These are phyloP conservation scores for Acipenser transmontanus DNA, from an alignment of 2,797 vertebrate species.

Conservation along the genomic window DNA sequence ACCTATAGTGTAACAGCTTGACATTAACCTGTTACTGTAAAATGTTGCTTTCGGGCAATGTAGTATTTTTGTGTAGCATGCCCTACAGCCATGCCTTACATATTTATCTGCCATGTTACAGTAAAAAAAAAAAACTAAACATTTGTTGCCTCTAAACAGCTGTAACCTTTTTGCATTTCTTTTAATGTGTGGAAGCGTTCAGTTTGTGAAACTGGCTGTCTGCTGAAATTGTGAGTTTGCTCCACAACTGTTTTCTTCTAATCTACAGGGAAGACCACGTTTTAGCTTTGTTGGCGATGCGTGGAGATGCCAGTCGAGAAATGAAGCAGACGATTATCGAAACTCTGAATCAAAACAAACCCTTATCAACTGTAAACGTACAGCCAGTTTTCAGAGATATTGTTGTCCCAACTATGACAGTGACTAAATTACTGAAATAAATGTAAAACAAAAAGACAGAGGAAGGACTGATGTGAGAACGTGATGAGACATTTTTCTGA, in stretches of 20 bases:
- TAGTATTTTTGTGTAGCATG: no score
- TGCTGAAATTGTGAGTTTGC: neutral
- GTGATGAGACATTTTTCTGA: no score
- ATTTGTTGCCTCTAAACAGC: neutral
- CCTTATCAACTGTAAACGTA: conserved; percentile 54
- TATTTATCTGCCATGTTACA: no score
- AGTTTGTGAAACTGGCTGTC: neutral
- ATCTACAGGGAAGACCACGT: conserved; percentile 86
- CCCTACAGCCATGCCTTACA: no score
- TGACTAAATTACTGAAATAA: conserved; percentile 87
- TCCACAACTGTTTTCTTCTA: neutral
- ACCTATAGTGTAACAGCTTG: no score
- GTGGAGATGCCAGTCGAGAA: conserved; percentile 87
- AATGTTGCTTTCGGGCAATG: no score
- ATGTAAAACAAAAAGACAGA: neutral
- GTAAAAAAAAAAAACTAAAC: no score
- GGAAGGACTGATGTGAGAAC: neutral
- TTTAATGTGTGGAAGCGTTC: neutral
- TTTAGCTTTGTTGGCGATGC: conserved; percentile 76
- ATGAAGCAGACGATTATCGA: conserved; percentile 95
- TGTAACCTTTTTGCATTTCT: neutral
- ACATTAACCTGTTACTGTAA: no score
- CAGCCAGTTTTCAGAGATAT: conserved; percentile 90
- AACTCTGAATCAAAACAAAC: conserved; percentile 81
- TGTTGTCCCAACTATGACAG: conserved; percentile 76